Evolutionary conservation across 1,140 invertebrate species (phyloP), one percentile per base, ranked within the genome.

Genomic region (Chrysopa pallens): DNA sequence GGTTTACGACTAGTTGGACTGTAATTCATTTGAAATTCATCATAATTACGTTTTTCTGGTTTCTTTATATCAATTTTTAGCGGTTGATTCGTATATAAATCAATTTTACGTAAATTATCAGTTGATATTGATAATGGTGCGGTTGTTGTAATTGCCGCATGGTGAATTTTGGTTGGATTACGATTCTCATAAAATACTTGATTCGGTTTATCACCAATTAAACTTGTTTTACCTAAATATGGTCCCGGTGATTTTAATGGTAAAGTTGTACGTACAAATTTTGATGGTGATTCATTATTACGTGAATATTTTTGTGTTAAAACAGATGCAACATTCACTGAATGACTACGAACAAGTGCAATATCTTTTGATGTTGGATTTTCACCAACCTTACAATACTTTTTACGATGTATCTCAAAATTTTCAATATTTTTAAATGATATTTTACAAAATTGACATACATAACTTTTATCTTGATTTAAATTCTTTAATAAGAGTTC

Each of bases 171-270:
- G 4, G 31, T 33, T 33, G 31, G 31, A 33, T 33, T 33, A 27
- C 28, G 49, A 46, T 61, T 60, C 42, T 59, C 62, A 62, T 53
- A 0, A 62, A 62, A 36, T 60, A 60, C 27, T 61, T 64, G 11
- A 59, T 60, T 0, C 6, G 17, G 17, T 43, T 29, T 27, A 12
- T 56, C 60, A 40, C 84, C 79, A n/a, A 86, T 76, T 17, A 86
- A 59, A 28, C 80, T 68, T 7, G 83, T 86, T 48, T 80, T 81
- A 3, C 83, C 81, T 12, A 85, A 61, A 44, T 85, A 62, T 1
- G 84, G 82, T 0, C 83, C 83, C 0, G 82, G 83, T 8, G 81
- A 85, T 7, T 78, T 77, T 7, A 83, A 58, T 1, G 80, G 67
- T 44, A 70, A 68, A 8, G 64, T 43, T 5, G 57, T 52, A 23